Evolutionary conservation across 2,888 invertebrate species (phyloP), one percentile per base, ranked within the genome.

Genomic region (Ochlodes sylvanus): DNA sequence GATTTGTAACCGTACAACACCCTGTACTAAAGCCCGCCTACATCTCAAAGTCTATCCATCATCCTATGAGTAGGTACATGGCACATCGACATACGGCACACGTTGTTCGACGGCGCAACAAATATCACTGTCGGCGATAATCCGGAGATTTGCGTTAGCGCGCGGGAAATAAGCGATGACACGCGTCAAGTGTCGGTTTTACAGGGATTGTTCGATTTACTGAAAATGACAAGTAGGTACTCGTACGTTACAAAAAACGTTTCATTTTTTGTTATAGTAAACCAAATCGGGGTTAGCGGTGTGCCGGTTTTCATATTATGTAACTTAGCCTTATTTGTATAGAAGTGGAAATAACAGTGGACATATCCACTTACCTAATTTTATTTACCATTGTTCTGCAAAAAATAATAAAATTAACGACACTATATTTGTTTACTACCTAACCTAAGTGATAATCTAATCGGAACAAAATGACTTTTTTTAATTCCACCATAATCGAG

Each of bases 111-210:
- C 52, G 58, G 44, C 60, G 54, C 66, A 54, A 52, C 65, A 60
- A 58, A 60, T 60, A 60, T 60, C 66, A 60, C 52, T 54, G 27
- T 27, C 41, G 32, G 19, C 66, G 52, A 15, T 66, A 66, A 66
- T 60, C 66, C 60, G 27, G 55, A 67, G 61, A 52, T 67, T 67
- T 67, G 55, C 67, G 61, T 61, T 50, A 44, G 38, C 61, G 66
- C 38, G 52, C 55, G 55, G 54, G 34, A 67, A 67, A 67, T 61
- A 55, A 61, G 67, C 67, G 61, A 42, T 61, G 67, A 61, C 67
- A 47, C 42, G 55, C 55, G 67, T 55, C 61, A 67, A 55, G 32
- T 34, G 34, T 41, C 27, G 63, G 55, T 44, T 42, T 63, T 63
- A 42, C 41, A 32, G 55, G 55, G 55, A 55, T 55, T 55, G 34